Conservation (phyloP, 92 coral and sea anemone species). For the Epizoanthus fatuus region DNA sequence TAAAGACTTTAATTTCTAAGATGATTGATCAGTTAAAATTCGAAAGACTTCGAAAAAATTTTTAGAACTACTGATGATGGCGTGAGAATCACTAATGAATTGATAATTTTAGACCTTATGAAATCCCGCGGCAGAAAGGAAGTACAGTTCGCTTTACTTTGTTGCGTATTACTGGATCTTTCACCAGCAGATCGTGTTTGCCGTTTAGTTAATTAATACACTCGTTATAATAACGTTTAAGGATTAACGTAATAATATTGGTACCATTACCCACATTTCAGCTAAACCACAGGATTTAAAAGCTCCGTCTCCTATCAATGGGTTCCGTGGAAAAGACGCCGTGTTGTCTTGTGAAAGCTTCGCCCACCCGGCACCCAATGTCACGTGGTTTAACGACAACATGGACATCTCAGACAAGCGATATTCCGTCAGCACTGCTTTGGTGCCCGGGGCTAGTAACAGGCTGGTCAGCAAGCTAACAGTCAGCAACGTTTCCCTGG, state of each 20-base stretch:
- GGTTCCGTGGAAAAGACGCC: neutral
- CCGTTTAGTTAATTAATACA: neutral
- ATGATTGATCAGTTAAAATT: no score
- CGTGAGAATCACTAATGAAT: no score
- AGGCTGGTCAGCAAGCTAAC: neutral
- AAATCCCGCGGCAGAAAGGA: no score
- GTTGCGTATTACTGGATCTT: neutral
- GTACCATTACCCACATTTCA: neutral
- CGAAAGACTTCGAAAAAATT: no score
- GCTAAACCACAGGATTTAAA: constrained; percentile 11
- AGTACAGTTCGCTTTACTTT: no score
- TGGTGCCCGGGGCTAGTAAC: neutral
- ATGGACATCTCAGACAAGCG: constrained; percentile 12
- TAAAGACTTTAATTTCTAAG: no score
- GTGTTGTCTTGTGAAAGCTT: constrained; percentile 23
- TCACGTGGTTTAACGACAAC: constrained; percentile 31
- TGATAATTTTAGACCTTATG: no score
- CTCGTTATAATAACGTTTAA: neutral
- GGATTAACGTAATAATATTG: neutral
- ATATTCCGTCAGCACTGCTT: neutral
- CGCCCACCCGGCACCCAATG: neutral
- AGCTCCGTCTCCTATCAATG: constrained; percentile 20
- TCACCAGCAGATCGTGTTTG: neutral
- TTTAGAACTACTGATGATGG: no score
- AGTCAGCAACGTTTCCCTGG: neutral